Evolutionary conservation across 2,888 invertebrate genomes (phyloP).

Genomic region (Drosophila heteroneura): DNA sequence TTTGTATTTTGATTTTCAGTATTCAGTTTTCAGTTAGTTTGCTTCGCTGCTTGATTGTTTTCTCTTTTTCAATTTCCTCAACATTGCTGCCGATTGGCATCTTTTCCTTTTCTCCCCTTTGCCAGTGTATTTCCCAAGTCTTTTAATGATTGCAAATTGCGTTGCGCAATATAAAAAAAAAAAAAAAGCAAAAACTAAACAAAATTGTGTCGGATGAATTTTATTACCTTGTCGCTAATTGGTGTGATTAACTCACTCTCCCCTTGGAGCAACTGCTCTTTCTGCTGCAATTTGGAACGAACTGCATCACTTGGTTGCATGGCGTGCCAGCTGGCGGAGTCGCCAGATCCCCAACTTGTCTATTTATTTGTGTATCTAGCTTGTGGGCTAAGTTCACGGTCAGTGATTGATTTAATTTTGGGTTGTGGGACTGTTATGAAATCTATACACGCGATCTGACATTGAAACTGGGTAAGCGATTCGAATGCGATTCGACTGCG

Average conservation of each 20-base stretch:
- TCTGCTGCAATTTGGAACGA: conserved; percentile 19
- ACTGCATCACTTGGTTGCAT: conserved; percentile 26
- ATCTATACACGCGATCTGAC: conserved; percentile 68
- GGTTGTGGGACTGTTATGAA: conserved; percentile 45
- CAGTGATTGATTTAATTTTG: conserved; percentile 76
- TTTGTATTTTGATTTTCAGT: conserved; percentile 26
- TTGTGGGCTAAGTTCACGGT: conserved; percentile 64
- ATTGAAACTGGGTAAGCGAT: conserved; percentile 69
- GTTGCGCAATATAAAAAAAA: conserved; percentile 28
- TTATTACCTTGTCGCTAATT: conserved; percentile 9
- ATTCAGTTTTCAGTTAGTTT: conserved; percentile 29
- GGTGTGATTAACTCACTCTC: conserved; percentile 11
- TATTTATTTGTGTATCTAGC: background rate
- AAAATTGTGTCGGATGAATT: conserved; percentile 13
- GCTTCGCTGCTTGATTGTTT: conserved; percentile 12
- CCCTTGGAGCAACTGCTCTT: conserved; percentile 18
- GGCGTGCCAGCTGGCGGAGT: conserved; percentile 16
- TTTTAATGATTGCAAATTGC: conserved; percentile 34
- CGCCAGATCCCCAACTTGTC: conserved; percentile 8
- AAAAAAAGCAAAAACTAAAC: background rate
- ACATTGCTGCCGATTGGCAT: conserved; percentile 5
- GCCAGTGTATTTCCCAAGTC: conserved; percentile 11
- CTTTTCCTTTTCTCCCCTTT: conserved; percentile 5
- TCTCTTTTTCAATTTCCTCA: conserved; percentile 37
- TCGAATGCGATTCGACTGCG: conserved; percentile 45